Evolutionary conservation across 2,888 invertebrate species (phyloP).

Genomic region (Agonopterix heracliana): DNA sequence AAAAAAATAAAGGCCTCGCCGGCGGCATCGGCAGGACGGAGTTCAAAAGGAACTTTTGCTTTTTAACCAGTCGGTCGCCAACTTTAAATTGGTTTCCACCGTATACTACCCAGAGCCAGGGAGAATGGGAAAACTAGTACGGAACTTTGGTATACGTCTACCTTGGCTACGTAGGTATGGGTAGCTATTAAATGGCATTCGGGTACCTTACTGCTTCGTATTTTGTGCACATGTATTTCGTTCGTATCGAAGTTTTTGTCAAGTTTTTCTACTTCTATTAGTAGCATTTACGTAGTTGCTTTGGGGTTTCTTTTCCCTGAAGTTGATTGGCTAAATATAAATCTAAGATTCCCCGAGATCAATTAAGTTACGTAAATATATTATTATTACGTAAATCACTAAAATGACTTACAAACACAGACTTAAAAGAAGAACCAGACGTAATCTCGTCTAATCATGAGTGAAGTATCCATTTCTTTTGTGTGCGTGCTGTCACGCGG

Average conservation of each 20-base stretch:
- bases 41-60: conserved; percentile 64
- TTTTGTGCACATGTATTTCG: conserved; percentile 6
- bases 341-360: too few species aligned
- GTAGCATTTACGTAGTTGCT: too few species aligned
- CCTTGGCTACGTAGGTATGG: conserved; percentile 3
- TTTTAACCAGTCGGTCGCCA: conserved; percentile 66
- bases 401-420: conserved; percentile 25
- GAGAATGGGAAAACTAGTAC: conserved; percentile 56
- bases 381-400: conserved; percentile 23
- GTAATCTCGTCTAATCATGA: too few species aligned
- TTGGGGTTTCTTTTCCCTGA: too few species aligned
- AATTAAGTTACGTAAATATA: too few species aligned
- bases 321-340: too few species aligned
- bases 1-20: conserved; percentile 54
- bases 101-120: conserved; percentile 32
- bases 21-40: conserved; percentile 46
- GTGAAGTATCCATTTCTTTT: too few species aligned
- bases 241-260: conserved; percentile 4
- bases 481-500: too few species aligned
- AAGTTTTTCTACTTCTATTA: too few species aligned
- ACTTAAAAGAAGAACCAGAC: too few species aligned
- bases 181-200: conserved; percentile 9
- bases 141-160: conserved; percentile 21
- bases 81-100: conserved; percentile 69
- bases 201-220: neutral